A percentile compares a stretch with the other conserved stretches of the same genome.
Evolutionary conservation across 2,797 vertebrate genomes (phyloP).

Genomic region (Geotria australis): DNA sequence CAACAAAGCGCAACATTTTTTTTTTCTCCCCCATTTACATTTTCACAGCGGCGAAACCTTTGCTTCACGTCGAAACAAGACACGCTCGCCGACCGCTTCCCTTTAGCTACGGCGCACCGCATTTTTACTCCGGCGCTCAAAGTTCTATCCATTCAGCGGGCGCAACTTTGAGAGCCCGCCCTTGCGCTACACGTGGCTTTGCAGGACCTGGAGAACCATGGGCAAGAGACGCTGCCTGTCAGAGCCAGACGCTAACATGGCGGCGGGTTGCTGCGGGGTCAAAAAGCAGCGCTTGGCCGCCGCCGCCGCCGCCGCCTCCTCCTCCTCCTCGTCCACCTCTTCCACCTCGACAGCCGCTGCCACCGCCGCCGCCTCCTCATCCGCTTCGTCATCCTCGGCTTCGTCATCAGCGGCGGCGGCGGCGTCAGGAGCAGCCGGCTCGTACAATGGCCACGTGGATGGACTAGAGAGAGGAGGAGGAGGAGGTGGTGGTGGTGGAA

Average conservation of each 20-base stretch:
- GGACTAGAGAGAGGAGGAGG: too few relatives aligned
- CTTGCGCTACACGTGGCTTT: background rate
- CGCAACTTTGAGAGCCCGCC: background rate
- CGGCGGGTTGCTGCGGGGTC: constrained; percentile 99
- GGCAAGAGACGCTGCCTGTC: background rate
- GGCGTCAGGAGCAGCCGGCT: constrained; percentile 24
- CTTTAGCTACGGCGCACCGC: too few relatives aligned
- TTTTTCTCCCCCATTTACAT: too few relatives aligned
- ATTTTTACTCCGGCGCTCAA: too few relatives aligned
- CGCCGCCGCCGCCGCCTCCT: constrained; percentile 70
- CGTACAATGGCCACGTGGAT: background rate
- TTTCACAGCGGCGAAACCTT: too few relatives aligned
- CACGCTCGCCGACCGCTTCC: too few relatives aligned
- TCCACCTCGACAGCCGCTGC: constrained; percentile 7
- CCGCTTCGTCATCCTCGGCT: constrained; percentile 66
- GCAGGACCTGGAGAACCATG: background rate
- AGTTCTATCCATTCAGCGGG: too few relatives aligned
- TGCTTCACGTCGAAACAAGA: too few relatives aligned
- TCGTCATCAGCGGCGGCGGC: constrained; percentile 25
- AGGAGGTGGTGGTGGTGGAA: background rate
- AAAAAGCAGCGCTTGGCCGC: constrained; percentile 99
- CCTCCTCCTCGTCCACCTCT: constrained; percentile 30
- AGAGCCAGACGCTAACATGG: constrained; percentile 49
- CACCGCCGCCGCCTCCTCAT: constrained; percentile 9
- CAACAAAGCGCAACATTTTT: too few relatives aligned